Conservation (phyloP, 2,888 invertebrate species). For the Andrena trimmerana region DNA sequence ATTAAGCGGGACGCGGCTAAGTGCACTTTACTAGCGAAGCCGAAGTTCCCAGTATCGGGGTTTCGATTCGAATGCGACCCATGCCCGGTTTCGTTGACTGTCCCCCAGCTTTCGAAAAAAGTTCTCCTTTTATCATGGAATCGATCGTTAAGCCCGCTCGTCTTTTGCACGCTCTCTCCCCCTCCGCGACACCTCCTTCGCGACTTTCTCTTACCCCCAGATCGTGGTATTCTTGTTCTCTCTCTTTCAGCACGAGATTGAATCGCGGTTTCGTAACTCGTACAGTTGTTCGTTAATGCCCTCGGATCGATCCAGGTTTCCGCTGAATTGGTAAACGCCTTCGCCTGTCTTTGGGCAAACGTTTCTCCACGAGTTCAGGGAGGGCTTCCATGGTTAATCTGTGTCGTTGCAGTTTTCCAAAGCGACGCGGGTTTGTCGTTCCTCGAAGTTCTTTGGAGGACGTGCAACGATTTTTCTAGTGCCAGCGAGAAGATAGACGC, state of each 20-base stretch:
- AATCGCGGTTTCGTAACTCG: conserved; percentile 33
- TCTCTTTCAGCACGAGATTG: conserved; percentile 7
- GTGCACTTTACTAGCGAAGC: conserved; percentile 62
- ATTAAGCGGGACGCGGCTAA: conserved; percentile 72
- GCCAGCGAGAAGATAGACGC: background rate
- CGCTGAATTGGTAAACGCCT: conserved; percentile 22
- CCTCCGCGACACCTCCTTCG: background rate
- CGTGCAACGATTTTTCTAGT: background rate
- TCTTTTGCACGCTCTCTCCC: background rate
- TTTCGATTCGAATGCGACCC: conserved; percentile 43
- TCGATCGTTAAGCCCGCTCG: conserved; percentile 19
- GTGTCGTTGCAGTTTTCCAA: conserved; percentile 2
- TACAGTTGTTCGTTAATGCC: conserved; percentile 44
- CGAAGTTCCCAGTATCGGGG: conserved; percentile 54
- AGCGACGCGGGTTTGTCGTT: background rate
- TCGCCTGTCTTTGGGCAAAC: conserved; percentile 25
- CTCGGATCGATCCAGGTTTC: conserved; percentile 22
- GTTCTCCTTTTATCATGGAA: conserved; percentile 34
- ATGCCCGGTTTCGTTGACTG: conserved; percentile 46
- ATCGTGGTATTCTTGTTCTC: background rate
- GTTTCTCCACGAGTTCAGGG: background rate
- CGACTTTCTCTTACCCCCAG: background rate
- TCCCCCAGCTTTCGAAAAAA: conserved; percentile 39
- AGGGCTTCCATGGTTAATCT: conserved; percentile 15
- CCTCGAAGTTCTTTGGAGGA: background rate